Base-by-base conservation (phyloP, 2,797 vertebrate species). In the Capromys pilorides region DNA sequence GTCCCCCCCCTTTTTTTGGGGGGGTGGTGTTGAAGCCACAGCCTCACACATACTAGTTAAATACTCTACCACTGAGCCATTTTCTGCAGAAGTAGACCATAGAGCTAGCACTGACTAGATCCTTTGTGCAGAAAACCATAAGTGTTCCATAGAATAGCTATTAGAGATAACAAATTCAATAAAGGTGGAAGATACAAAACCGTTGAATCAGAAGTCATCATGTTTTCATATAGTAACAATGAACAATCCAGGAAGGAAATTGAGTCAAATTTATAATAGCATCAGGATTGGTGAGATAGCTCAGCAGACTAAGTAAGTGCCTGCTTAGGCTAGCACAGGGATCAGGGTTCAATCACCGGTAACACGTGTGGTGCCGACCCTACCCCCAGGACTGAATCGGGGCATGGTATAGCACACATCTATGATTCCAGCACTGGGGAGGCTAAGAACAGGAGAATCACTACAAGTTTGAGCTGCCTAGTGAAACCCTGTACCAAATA, bases 311-410 rank as follows among this genome's bases (percentile, higher is more conserved):
- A 57, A 57, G 16, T 19, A 57, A 57, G 16, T 16, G 13, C 54
- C 54, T 57, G 54, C 54, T 57, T 57, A 57, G 16, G 16, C 14
- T 57, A 57, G 16, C 54, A 57, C 16, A 57, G 54, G 54, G 16
- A 57, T 14, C 54, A 57, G 16, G 54, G 14, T 57, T 57, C 54
- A 57, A 16, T 57, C 54, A 14, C 54, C 16, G 54, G 54, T 14
- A 57, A 14, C 54, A 57, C 3, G 4, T 57, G 54, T 14, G 4
- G 14, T 2, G 1, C 54, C 54, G 2, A 2, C 4, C 16, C 54
- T 14, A 3, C 54, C 54, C 14, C 16, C 54, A 57, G 2, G 54
- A 57, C 14, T 16, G 54, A 57, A 14, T 57, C 54, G 4, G 18
- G 14, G 54, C 14, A 57, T 57, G 54, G 54, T 57, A n/a, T n/a